Evolutionary conservation across 2,113 vertebrate species (phyloP).

Genomic region (Chaetorhynchus papuensis): DNA sequence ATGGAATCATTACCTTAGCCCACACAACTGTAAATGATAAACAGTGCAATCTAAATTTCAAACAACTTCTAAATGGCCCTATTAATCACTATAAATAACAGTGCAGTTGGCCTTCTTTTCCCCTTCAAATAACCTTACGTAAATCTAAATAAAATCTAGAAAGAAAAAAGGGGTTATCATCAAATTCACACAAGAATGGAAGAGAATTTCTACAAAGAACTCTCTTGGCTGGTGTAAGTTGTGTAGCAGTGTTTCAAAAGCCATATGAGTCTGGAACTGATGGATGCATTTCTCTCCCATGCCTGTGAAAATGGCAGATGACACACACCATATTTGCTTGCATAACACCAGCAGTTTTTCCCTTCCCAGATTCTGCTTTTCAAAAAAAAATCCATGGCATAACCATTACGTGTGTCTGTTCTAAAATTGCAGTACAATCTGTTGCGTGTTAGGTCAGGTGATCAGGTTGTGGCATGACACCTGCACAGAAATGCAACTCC

Average conservation of each 20-base stretch:
- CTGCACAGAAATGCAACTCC: background rate
- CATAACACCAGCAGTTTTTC: slow-evolving; percentile 27
- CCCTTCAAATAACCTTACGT: slow-evolving; percentile 64
- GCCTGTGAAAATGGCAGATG: slow-evolving; percentile 44
- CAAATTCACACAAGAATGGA: slow-evolving; percentile 11
- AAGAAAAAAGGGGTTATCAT: slow-evolving; percentile 10
- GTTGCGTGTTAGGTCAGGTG: slow-evolving; percentile 23
- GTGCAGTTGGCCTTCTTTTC: slow-evolving; percentile 53
- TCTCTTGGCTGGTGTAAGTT: background rate
- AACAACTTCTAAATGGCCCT: slow-evolving; percentile 72
- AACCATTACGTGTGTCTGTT: background rate
- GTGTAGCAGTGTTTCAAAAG: background rate
- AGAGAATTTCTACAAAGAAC: background rate
- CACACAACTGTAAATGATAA: slow-evolving; percentile 79
- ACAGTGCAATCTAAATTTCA: slow-evolving; percentile 73
- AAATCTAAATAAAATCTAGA: slow-evolving; percentile 61
- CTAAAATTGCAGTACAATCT: slow-evolving; percentile 34
- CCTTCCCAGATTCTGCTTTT: slow-evolving; percentile 12
- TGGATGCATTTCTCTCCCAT: background rate
- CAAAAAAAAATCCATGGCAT: background rate
- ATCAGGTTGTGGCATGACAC: background rate
- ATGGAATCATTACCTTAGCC: slow-evolving; percentile 78
- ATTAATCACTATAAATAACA: slow-evolving; percentile 79
- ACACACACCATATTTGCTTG: slow-evolving; percentile 55
- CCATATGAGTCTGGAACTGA: background rate